Conservation (phyloP, 1,140 invertebrate genomes). For the Tetramorium simillimum region DNA sequence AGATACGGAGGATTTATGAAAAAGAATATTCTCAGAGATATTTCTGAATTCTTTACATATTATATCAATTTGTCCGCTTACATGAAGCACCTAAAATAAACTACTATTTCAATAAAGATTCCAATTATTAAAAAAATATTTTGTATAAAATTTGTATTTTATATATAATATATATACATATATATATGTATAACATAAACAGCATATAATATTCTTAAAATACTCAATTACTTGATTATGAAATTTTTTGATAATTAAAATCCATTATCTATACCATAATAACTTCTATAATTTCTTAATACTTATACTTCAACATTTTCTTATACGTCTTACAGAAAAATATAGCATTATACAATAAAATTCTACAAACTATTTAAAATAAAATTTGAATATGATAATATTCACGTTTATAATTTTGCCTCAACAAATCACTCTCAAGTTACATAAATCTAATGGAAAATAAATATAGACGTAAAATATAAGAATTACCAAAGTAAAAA, state of each 20-base stretch:
- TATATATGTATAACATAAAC: too few relatives aligned
- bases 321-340: not conserved
- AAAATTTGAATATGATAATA: not conserved
- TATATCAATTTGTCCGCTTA: slow-evolving; percentile 11
- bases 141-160: not conserved
- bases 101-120: not conserved
- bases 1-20: not conserved
- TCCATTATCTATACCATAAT: too few relatives aligned
- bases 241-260: not conserved
- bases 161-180: not conserved
- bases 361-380: not conserved
- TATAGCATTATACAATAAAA: not conserved
- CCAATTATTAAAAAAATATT: not conserved
- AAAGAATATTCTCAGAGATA: not conserved
- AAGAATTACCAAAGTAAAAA: slow-evolving; percentile 29
- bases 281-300: too few relatives aligned
- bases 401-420: not conserved
- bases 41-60: not conserved
- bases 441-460: too few relatives aligned
- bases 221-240: not conserved
- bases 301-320: not conserved
- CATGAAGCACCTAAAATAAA: slow-evolving; percentile 17
- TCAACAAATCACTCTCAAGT: not conserved
- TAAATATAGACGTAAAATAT: not conserved
- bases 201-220: not conserved